Evolutionary conservation across 92 coral and sea anemone species (phyloP), one percentile per base, ranked within the genome.

Genomic region (Anthopleura xanthogrammica): DNA sequence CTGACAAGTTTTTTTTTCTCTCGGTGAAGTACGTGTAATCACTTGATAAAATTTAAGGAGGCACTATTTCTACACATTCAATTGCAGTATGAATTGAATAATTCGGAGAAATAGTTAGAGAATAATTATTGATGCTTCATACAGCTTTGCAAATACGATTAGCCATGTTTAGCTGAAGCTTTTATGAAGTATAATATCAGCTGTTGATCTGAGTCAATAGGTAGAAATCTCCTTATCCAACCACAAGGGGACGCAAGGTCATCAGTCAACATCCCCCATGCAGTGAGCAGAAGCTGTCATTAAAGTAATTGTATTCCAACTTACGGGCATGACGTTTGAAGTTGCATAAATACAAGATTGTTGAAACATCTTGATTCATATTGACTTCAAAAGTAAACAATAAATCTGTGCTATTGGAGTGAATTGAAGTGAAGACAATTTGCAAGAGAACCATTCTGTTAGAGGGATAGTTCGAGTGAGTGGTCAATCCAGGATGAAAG

Each of bases 141-240:
- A 29, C 83, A 80, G 76, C 83, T 80, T 42, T 80, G n/a, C 22
- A 65, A 80, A 80, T 41, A n/a, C 52, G 62, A 64, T 79, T 80
- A 46, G 50, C 50, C 50, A 3, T 4, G 50, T 46, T 46, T 46
- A 46, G 50, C 3, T 0, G 9, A 46, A 4, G 50, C 50, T 9
- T 46, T 46, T 46, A 46, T 46, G 50, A 46, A 9, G 50, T 3
- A 46, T 46, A 46, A 66, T n/a, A 13, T 77, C 66, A 76, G 24
- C 46, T 60, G 54, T 14, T 39, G 74, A 16, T 48, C 83, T 80
- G 83, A 22, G 1, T 52, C 77, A 68, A 80, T 43, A 20, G 3
- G 40, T 11, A n/a, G 2, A 17, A 17, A 41, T 42, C 72, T 80
- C 29, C 55, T 64, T 42, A 80, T 7, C 83, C 83, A 65, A 80